Percentiles rank a stretch among this genome's conserved stretches.
Conservation (phyloP, 2,113 vertebrate species). For the Varanus komodoensis region DNA sequence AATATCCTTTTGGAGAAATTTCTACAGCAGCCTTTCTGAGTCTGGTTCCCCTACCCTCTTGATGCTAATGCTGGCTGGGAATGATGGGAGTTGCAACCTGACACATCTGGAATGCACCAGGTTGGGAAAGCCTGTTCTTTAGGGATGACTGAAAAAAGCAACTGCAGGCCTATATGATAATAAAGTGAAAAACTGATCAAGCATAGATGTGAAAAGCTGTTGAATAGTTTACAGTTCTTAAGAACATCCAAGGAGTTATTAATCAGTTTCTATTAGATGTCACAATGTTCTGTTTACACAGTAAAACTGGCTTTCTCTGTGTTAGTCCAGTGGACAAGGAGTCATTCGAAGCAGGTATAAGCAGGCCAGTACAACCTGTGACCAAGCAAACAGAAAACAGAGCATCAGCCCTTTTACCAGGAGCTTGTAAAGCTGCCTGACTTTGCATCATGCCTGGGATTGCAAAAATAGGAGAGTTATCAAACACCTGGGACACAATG, state of each 20-base stretch:
- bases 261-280: background rate
- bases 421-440: background rate
- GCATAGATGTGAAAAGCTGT: background rate
- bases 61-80: too few species aligned
- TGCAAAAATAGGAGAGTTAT: background rate
- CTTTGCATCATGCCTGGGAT: background rate
- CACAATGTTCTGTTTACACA: background rate
- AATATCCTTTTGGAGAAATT: background rate
- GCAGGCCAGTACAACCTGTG: background rate
- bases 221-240: background rate
- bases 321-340: background rate
- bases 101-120: too few species aligned
- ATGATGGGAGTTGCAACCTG: too few species aligned
- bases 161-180: background rate
- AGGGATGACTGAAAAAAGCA: too few species aligned
- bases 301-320: background rate
- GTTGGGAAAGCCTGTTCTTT: too few species aligned
- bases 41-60: too few species aligned
- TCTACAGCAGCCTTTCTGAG: background rate
- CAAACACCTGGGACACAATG: background rate
- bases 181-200: background rate
- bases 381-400: background rate
- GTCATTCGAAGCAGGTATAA: background rate
- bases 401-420: background rate
- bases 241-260: background rate